Evolutionary conservation across 2,113 vertebrate species (phyloP).

Genomic region (Phyllostomus discolor): DNA sequence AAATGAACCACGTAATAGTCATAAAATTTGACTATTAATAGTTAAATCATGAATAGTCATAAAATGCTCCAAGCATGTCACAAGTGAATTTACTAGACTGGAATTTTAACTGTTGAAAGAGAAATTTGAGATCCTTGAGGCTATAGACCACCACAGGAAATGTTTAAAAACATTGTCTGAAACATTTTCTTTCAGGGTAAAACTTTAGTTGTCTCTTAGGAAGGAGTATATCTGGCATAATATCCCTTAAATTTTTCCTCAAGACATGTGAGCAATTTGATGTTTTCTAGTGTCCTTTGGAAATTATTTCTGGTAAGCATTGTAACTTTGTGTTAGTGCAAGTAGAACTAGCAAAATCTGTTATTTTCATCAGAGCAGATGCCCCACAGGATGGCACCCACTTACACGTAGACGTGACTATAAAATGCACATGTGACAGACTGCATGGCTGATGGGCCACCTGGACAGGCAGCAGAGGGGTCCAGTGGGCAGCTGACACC

Average conservation of each 20-base stretch:
- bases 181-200: background rate
- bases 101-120: background rate
- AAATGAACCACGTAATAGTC: background rate
- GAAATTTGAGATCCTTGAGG: background rate
- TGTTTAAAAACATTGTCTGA: background rate
- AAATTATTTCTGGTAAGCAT: background rate
- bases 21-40: background rate
- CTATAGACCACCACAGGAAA: background rate
- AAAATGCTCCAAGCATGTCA: background rate
- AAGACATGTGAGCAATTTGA: background rate
- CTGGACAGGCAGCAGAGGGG: background rate
- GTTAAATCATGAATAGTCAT: background rate
- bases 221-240: background rate
- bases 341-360: background rate
- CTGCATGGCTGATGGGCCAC: too few relatives aligned
- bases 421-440: background rate
- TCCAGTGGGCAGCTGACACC: background rate
- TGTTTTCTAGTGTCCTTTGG: background rate
- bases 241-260: background rate
- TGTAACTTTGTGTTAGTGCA: background rate
- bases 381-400: too few relatives aligned
- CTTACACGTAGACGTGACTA: too few relatives aligned
- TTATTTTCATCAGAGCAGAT: background rate
- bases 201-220: background rate
- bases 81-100: background rate